phyloP scores from a whole-genome alignment of 2,113 vertebrate genomes.

The Psophia crepitans region DNA sequence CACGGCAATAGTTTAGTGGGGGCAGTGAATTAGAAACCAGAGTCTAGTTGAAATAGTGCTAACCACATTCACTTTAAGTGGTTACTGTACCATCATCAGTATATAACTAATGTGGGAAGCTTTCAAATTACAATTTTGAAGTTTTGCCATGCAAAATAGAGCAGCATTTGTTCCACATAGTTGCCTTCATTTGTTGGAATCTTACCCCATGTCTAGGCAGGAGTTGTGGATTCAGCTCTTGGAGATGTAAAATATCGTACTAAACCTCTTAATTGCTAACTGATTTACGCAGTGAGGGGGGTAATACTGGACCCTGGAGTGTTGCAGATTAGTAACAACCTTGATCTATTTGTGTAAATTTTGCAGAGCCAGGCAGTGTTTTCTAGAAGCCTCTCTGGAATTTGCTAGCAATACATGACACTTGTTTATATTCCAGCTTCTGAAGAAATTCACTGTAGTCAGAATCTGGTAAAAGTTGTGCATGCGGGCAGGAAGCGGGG shows the following conservation, averaged over 20 bases:
- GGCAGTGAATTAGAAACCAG: background rate
- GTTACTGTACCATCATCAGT: no score
- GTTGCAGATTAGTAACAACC: background rate
- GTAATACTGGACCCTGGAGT: background rate
- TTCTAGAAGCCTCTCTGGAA: background rate
- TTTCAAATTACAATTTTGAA: background rate
- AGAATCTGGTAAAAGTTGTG: background rate
- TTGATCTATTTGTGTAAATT: background rate
- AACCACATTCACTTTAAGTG: background rate
- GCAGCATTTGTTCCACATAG: background rate
- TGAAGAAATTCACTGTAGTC: background rate
- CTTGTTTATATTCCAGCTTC: background rate
- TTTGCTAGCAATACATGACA: background rate
- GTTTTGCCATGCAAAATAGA: background rate
- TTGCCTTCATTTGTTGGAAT: background rate
- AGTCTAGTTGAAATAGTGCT: background rate
- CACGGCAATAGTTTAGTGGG: background rate
- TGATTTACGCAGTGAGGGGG: background rate
- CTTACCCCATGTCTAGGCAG: background rate
- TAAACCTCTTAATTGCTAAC: no score
- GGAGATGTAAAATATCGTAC: fast-evolving
- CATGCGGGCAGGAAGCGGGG: background rate
- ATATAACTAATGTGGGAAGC: background rate
- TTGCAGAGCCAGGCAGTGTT: background rate
- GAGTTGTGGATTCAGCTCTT: background rate